Conservation (phyloP, 1,140 invertebrate genomes). For the Penaeus chinensis region DNA sequence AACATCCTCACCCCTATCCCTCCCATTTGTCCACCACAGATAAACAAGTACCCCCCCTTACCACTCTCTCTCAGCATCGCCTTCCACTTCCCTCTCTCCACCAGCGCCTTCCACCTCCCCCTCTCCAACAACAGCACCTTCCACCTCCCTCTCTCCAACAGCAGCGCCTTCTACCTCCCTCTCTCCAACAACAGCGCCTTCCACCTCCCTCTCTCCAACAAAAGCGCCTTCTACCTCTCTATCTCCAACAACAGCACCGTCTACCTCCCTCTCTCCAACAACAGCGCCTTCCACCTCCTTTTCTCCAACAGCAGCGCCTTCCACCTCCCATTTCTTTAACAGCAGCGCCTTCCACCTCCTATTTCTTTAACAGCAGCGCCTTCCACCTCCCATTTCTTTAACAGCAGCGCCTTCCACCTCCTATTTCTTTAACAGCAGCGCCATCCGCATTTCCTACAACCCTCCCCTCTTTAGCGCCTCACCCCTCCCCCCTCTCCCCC, state of each 20-base stretch:
- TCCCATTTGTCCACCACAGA: too few relatives aligned
- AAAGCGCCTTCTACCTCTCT: too few relatives aligned
- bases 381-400: not conserved
- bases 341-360: not conserved
- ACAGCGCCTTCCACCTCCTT: not conserved
- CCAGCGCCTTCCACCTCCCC: not conserved
- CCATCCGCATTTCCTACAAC: not conserved
- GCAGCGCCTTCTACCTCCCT: not conserved
- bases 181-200: too few relatives aligned
- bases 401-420: not conserved
- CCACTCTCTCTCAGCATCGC: not conserved
- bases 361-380: too few relatives aligned
- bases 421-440: not conserved
- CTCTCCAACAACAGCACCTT: too few relatives aligned
- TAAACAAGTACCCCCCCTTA: not conserved
- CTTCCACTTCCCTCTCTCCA: not conserved
- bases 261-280: not conserved
- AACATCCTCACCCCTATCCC: too few relatives aligned
- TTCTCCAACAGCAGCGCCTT: too few relatives aligned
- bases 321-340: not conserved
- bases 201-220: too few relatives aligned
- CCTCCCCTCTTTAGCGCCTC: not conserved
- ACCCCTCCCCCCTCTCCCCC: not conserved
- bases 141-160: not conserved
- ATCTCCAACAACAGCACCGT: too few relatives aligned